Evolutionary conservation across 1,140 invertebrate species (phyloP).

Genomic region (Scaptomyza hsui): DNA sequence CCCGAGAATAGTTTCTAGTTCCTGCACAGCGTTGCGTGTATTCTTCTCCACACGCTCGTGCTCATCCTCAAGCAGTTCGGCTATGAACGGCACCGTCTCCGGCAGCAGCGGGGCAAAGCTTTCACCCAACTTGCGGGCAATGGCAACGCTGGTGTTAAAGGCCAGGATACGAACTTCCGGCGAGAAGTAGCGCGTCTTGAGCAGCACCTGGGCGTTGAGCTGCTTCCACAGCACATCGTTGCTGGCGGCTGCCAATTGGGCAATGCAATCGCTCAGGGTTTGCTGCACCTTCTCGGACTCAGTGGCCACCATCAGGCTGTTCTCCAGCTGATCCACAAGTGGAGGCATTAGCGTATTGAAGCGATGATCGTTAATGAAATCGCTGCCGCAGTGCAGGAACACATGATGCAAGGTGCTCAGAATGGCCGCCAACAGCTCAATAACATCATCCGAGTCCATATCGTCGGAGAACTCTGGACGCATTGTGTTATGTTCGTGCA

Average conservation of each 20-base stretch:
- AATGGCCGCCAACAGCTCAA: constrained; percentile 87
- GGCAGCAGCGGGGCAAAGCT: constrained; percentile 92
- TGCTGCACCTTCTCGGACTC: constrained; percentile 86
- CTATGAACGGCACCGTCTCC: constrained; percentile 93
- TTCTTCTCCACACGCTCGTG: constrained; percentile 90
- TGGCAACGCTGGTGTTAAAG: constrained; percentile 88
- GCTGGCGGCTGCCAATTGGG: constrained; percentile 91
- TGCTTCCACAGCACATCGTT: constrained; percentile 95
- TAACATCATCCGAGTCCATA: constrained; percentile 84
- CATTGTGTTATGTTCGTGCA: constrained; percentile 86
- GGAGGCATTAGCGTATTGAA: constrained; percentile 93
- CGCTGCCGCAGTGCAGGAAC: constrained; percentile 92
- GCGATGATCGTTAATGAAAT: constrained; percentile 92
- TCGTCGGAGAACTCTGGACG: constrained; percentile 70
- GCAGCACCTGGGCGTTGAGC: constrained; percentile 93
- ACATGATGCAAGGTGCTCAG: constrained; percentile 90
- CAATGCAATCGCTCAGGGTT: constrained; percentile 90
- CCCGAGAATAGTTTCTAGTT: constrained; percentile 92
- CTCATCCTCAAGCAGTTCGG: constrained; percentile 93
- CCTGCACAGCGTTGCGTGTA: constrained; percentile 89
- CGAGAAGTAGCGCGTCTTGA: constrained; percentile 92
- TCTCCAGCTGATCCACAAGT: constrained; percentile 95
- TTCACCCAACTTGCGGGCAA: constrained; percentile 91
- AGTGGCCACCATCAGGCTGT: constrained; percentile 86
- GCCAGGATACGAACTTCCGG: constrained; percentile 86